Evolutionary conservation across 2,888 invertebrate genomes (phyloP).

Genomic region (Sericinus montela): DNA sequence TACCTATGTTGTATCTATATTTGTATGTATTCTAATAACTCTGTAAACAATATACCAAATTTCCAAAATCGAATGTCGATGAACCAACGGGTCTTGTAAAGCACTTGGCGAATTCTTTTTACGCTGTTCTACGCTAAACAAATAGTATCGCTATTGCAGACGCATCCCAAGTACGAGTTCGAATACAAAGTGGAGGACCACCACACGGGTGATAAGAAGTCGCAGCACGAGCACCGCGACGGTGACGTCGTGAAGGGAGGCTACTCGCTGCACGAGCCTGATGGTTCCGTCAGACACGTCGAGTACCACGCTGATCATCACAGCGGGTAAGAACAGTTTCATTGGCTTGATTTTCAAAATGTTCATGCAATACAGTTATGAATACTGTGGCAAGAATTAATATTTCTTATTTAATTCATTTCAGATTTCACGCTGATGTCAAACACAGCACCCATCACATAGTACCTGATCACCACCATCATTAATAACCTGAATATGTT

Average conservation of each 20-base stretch:
- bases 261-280: conserved; percentile 36
- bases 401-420: too few relatives aligned
- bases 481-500: conserved; percentile 18
- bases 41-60: too few relatives aligned
- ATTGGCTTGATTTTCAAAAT: too few relatives aligned
- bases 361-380: background rate
- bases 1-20: too few relatives aligned
- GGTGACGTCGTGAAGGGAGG: conserved; percentile 38
- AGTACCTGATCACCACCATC: conserved; percentile 41
- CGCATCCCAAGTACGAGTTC: conserved; percentile 28
- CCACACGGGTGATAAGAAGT: conserved; percentile 41
- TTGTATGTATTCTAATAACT: too few relatives aligned
- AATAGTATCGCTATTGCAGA: background rate
- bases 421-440: conserved; percentile 64
- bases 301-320: conserved; percentile 40
- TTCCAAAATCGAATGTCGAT: too few relatives aligned
- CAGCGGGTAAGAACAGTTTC: conserved; percentile 35
- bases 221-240: conserved; percentile 39
- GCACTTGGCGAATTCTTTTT: too few relatives aligned
- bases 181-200: conserved; percentile 42
- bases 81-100: too few relatives aligned
- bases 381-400: too few relatives aligned
- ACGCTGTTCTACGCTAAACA: too few relatives aligned
- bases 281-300: conserved; percentile 36
- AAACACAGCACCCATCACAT: conserved; percentile 62